Evolutionary conservation across 1,140 invertebrate genomes (phyloP), one percentile per base, ranked within the genome.

Genomic region (Homarus americanus): DNA sequence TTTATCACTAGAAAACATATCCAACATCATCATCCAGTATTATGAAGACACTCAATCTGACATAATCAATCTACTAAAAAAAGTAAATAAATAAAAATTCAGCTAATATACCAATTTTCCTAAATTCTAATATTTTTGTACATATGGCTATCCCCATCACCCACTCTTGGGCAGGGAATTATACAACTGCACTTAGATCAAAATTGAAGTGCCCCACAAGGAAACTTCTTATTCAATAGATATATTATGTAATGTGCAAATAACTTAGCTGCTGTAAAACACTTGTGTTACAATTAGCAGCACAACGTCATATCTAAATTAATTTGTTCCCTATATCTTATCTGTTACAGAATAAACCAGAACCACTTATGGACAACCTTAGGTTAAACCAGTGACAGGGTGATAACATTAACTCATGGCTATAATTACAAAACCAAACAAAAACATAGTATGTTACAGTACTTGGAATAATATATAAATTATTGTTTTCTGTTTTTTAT

Each of bases 91-190:
- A 58, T 3, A 15, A 15, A 58, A 58, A 58, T 58, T 49, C 44
- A 10, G 44, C 53, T 12, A 69, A 28, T 69, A 69, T 32, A 32
- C 63, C 63, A 4, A 69, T 69, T 58, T 58, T 20, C 4, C 4
- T 58, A 58, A 58, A 58, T 24, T 20, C 53, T 58, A 58, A 58
- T 12, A 28, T 1, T 63, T 69, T 69, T 69, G 63, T 69, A 69
- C 63, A 69, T 69, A 69, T 69, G 63, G 63, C 63, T 69, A 69
- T 69, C 28, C 28, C 5, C 63, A 63, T 32, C n/a, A 69, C n/a
- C 63, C 63, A 69, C 4, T 69, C 12, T 28, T 32, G 2, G 63
- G 28, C 12, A 58, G 24, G 28, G 63, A 28, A 12, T 69, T 32
- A 10, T 32, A 69, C 5, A 69, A 69, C 53, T 69, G 63, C n/a